Conservation (phyloP, 2,888 invertebrate species). For the Coremacera marginata region DNA sequence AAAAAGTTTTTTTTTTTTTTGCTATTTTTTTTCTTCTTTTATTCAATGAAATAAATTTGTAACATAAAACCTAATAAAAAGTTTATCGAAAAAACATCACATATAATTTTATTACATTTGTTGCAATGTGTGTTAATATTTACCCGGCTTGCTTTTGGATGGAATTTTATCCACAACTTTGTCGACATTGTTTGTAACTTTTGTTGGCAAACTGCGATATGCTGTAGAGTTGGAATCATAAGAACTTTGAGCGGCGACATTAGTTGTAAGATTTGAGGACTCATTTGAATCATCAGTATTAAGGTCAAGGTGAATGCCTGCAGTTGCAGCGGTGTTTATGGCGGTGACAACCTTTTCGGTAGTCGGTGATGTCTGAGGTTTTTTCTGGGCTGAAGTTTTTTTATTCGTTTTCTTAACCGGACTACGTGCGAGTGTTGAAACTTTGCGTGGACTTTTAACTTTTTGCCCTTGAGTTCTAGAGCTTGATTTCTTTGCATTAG, state of each 20-base stretch:
- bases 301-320: conserved; percentile 23
- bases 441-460: conserved; percentile 51
- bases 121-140: conserved; percentile 33
- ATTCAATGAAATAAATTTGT: too few relatives aligned
- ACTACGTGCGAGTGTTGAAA: conserved; percentile 48
- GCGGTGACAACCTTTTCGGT: not conserved
- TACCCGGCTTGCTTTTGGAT: not conserved
- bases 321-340: not conserved
- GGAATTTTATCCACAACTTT: conserved; percentile 29
- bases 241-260: conserved; percentile 47
- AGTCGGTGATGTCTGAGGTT: not conserved
- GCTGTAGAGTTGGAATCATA: conserved; percentile 62
- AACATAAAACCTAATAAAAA: too few relatives aligned
- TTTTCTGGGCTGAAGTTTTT: conserved; percentile 1
- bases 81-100: too few relatives aligned
- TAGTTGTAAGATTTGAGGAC: too few relatives aligned
- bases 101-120: too few relatives aligned
- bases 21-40: too few relatives aligned
- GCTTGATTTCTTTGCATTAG: conserved; percentile 49
- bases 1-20: too few relatives aligned
- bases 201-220: conserved; percentile 60
- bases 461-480: conserved; percentile 34
- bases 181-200: conserved; percentile 42
- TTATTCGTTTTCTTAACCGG: conserved; percentile 36
- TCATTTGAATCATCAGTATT: not conserved